A percentile compares a stretch with the other conserved stretches of the same genome.
Evolutionary conservation across 1,140 invertebrate species (phyloP).

Genomic region (Onthophagus taurus): DNA sequence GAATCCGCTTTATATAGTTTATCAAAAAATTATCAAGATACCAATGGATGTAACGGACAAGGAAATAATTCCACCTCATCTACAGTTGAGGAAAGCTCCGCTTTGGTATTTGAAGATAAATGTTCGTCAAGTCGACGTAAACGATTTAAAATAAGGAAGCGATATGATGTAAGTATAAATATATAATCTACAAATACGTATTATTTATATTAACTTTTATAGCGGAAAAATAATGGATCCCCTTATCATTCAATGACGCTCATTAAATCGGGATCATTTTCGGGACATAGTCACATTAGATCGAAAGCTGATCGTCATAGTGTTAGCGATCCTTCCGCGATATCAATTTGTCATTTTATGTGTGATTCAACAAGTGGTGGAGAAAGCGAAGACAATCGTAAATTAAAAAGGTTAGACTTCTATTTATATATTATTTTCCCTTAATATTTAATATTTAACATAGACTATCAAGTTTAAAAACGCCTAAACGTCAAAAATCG

Average conservation of each 20-base stretch:
- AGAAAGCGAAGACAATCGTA: conserved; percentile 30
- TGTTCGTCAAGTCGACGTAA: conserved; percentile 51
- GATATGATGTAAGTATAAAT: conserved; percentile 40
- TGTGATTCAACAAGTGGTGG: conserved; percentile 33
- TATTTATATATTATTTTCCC: neutral
- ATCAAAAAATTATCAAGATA: conserved; percentile 24
- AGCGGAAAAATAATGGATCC: neutral
- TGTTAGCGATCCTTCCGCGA: conserved; percentile 49
- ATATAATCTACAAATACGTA: neutral
- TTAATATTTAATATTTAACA: neutral
- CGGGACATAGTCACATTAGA: conserved; percentile 47
- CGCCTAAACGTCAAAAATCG: conserved; percentile 7
- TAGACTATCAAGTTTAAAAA: neutral
- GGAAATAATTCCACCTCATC: conserved; percentile 51
- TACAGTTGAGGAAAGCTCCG: conserved; percentile 50
- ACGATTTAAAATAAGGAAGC: conserved; percentile 56
- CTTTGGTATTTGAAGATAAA: conserved; percentile 42
- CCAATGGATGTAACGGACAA: conserved; percentile 37
- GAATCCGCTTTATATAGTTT: conserved; percentile 76
- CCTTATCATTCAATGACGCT: conserved; percentile 26
- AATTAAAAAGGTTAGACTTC: conserved; percentile 28
- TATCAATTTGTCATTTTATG: conserved; percentile 15
- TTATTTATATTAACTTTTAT: conserved; percentile 1
- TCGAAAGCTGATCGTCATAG: conserved; percentile 44
- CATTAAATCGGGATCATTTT: conserved; percentile 59